Conservation (phyloP, 2,888 invertebrate species). For the Adelphocoris suturalis region DNA sequence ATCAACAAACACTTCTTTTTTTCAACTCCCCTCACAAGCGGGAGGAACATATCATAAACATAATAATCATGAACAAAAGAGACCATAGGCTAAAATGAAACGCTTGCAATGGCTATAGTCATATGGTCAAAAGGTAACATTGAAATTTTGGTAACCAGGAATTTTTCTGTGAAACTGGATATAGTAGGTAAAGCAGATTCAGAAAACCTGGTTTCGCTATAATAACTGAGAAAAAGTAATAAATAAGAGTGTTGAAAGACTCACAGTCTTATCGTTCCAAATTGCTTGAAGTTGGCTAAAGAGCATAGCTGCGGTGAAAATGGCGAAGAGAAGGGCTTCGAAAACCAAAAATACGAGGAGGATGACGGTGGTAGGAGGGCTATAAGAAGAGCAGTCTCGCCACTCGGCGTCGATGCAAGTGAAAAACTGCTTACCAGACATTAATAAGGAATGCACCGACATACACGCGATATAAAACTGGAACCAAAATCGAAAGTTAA, state of each 20-base stretch:
- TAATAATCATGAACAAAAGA: too few species aligned
- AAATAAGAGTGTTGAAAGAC: conserved; percentile 75
- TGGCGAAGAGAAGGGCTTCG: conserved; percentile 96
- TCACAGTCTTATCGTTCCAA: conserved; percentile 98
- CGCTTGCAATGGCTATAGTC: too few species aligned
- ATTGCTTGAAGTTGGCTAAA: conserved; percentile 97
- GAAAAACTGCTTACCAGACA: conserved; percentile 95
- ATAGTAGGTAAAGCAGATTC: too few species aligned
- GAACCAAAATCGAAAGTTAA: conserved; percentile 78
- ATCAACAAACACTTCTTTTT: too few species aligned
- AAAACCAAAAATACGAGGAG: conserved; percentile 94
- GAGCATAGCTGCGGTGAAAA: conserved; percentile 98
- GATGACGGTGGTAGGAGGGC: conserved; percentile 97
- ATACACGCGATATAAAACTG: conserved; percentile 99
- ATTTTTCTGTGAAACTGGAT: too few species aligned
- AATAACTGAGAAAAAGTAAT: too few species aligned
- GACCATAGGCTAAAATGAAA: too few species aligned
- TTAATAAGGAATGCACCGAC: conserved; percentile 94
- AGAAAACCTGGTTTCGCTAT: too few species aligned
- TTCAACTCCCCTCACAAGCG: too few species aligned
- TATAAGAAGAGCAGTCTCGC: conserved; percentile 95
- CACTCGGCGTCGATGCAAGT: conserved; percentile 96
- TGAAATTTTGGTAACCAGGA: too few species aligned
- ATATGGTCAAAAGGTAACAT: too few species aligned
- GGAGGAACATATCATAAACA: too few species aligned